These are phyloP conservation scores for Macrostomum lignano DNA, from an alignment of 1,140 invertebrate genomes.

Conservation along the genomic window DNA sequence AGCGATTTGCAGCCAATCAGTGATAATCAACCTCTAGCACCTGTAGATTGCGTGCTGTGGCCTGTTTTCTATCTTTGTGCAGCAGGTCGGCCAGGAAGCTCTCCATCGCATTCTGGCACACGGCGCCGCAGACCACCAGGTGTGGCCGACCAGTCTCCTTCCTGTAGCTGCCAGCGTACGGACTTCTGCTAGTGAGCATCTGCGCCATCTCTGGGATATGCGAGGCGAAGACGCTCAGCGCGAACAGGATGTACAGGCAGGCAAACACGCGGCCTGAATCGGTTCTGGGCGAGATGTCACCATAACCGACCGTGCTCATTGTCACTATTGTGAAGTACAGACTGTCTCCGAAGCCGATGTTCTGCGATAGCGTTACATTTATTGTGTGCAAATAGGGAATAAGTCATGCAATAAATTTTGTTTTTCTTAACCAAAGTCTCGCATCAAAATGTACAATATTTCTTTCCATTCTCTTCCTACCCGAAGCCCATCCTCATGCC, in stretches of 20 bases:
- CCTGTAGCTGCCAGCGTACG: conserved; percentile 7
- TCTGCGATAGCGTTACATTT: too few species aligned
- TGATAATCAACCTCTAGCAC: too few species aligned
- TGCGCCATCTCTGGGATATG: conserved; percentile 8
- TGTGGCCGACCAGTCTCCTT: conserved; percentile 5
- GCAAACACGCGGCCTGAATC: conserved; percentile 80
- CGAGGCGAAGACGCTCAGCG: conserved; percentile 46
- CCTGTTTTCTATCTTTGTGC: conserved; percentile 7
- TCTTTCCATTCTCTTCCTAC: too few species aligned
- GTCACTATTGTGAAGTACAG: conserved; percentile 94
- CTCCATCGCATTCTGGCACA: conserved; percentile 5
- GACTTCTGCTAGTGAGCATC: neutral
- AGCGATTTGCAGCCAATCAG: too few species aligned
- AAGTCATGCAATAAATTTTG: too few species aligned
- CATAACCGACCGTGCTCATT: conserved; percentile 94
- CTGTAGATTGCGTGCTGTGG: too few species aligned
- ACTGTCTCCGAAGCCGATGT: conserved; percentile 82
- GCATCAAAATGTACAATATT: too few species aligned
- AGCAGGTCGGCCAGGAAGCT: conserved; percentile 7
- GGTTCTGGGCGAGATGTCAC: conserved; percentile 83
- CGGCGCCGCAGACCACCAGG: conserved; percentile 8
- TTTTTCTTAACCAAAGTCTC: too few species aligned
- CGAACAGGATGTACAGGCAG: conserved; percentile 91
- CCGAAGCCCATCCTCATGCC: too few species aligned
- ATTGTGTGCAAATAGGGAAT: too few species aligned